A percentile compares a stretch with the other conserved stretches of the same genome.
Evolutionary conservation across 2,113 vertebrate species (phyloP).

Genomic region (Muscicapa adusta): DNA sequence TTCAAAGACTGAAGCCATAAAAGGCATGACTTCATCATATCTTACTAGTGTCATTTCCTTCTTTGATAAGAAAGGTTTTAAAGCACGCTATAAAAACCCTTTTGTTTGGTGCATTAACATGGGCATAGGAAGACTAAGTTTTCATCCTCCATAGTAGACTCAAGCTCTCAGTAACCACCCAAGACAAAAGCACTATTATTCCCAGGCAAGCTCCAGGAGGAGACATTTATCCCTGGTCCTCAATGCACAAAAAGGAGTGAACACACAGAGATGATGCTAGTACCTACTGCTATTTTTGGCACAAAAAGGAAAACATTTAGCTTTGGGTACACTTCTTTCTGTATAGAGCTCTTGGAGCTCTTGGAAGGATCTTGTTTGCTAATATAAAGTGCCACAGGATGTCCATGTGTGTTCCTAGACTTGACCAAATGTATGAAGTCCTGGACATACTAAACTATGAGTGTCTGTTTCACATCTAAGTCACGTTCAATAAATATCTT

Average conservation of each 20-base stretch:
- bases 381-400: neutral
- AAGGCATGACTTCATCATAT: neutral
- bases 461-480: neutral
- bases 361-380: neutral
- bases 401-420: neutral
- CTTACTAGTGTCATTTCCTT: neutral
- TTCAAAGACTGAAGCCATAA: neutral
- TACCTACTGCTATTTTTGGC: neutral
- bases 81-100: fast-evolving
- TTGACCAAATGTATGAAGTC: neutral
- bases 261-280: neutral
- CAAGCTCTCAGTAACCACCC: neutral
- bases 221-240: neutral
- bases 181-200: neutral
- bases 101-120: neutral
- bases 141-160: neutral
- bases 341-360: neutral
- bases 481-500: fast-evolving
- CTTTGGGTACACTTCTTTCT: neutral
- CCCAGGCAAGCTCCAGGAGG: neutral
- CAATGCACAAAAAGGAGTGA: neutral
- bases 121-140: neutral
- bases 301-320: neutral
- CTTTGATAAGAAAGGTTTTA: neutral
- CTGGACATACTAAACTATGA: neutral